These are phyloP conservation scores for Melanotaenia pygmaea DNA, from an alignment of 2,797 vertebrate genomes.

Conservation along the genomic window DNA sequence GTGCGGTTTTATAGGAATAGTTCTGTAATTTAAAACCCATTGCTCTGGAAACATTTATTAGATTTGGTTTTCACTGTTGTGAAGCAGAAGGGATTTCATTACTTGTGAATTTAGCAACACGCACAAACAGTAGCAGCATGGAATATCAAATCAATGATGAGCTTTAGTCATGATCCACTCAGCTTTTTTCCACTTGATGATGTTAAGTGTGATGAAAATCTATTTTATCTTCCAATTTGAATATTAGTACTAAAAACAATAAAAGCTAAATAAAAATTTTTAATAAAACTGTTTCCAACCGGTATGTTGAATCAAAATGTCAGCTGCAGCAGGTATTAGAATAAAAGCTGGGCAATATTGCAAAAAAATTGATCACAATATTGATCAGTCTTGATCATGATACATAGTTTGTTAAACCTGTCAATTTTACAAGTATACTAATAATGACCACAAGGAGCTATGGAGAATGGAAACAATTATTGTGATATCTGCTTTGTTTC, in stretches of 20 bases:
- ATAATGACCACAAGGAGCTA: too few relatives aligned
- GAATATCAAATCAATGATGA: neutral
- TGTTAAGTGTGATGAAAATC: neutral
- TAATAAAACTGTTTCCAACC: too few relatives aligned
- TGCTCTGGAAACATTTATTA: neutral
- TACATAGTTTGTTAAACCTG: too few relatives aligned
- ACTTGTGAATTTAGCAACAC: conserved; percentile 5
- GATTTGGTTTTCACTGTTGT: conserved; percentile 4
- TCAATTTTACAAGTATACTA: too few relatives aligned
- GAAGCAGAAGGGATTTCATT: conserved; percentile 6
- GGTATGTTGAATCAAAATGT: too few relatives aligned
- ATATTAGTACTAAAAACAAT: neutral
- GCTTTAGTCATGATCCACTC: conserved; percentile 21
- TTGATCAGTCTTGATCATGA: too few relatives aligned
- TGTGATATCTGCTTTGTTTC: too few relatives aligned
- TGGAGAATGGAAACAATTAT: too few relatives aligned
- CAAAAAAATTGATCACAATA: too few relatives aligned
- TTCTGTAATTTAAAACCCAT: neutral
- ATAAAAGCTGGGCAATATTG: too few relatives aligned
- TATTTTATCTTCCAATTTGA: conserved; percentile 13
- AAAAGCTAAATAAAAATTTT: too few relatives aligned
- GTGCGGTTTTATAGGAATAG: conserved; percentile 15
- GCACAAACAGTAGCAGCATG: conserved; percentile 1
- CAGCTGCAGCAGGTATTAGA: too few relatives aligned
- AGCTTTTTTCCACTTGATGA: neutral